phyloP scores from a whole-genome alignment of 2,888 invertebrate genomes.

The Cabera pusaria region DNA sequence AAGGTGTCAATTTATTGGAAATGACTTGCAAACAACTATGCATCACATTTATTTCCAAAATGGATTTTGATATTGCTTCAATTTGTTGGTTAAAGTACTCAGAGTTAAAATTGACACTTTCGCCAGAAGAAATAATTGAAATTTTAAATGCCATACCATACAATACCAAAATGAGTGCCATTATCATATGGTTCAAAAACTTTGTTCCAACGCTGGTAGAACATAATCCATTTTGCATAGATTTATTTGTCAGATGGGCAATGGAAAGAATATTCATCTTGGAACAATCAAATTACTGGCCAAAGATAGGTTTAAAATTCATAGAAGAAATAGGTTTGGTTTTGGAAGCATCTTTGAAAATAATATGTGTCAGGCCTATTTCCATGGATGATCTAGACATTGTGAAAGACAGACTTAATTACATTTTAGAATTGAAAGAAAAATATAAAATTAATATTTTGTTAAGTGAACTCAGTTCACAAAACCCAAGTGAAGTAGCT shows the following conservation, averaged over 20 bases:
- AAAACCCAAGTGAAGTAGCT: constrained; percentile 67
- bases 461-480: constrained; percentile 66
- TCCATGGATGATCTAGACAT: constrained; percentile 72
- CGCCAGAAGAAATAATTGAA: constrained; percentile 52
- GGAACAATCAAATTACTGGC: constrained; percentile 76
- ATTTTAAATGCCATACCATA: constrained; percentile 65
- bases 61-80: constrained; percentile 72
- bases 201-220: constrained; percentile 68
- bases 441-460: constrained; percentile 76
- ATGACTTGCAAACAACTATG: constrained; percentile 59
- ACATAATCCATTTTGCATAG: constrained; percentile 70
- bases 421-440: constrained; percentile 70
- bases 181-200: constrained; percentile 73
- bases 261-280: constrained; percentile 69
- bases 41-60: constrained; percentile 60
- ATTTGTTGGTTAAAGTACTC: constrained; percentile 76
- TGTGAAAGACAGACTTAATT: constrained; percentile 63
- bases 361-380: constrained; percentile 63
- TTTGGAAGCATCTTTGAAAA: constrained; percentile 62
- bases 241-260: constrained; percentile 75
- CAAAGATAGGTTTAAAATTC: constrained; percentile 76
- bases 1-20: constrained; percentile 55
- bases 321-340: constrained; percentile 63
- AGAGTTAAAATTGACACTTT: constrained; percentile 50
- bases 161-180: constrained; percentile 69